Base-by-base conservation (phyloP, 2,888 invertebrate genomes). In the Drosophila putrida region DNA sequence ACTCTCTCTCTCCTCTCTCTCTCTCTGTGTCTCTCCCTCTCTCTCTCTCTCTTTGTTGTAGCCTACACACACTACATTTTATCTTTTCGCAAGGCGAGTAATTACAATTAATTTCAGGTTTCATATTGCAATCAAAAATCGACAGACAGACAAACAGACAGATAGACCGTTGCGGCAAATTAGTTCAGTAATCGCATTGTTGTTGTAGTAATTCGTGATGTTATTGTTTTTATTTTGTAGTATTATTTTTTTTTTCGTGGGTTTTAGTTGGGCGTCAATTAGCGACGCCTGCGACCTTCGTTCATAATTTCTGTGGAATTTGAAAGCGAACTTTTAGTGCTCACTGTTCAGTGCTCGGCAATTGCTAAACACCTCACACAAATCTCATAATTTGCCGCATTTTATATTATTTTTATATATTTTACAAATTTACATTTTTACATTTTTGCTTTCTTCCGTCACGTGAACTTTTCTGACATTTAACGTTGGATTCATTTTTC, bases 51-150 rank as follows among this genome's bases (percentile, higher is more conserved):
- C 4, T 0, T 31, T 25, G n/a, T 27, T 33, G n/a, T 55, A 3
- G 39, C 15, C 27, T 46, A 54, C 82, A 53, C 62, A 61, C 59
- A 10, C 27, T 59, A 50, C 69, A 71, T 64, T 79, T 80, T 71
- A 54, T 62, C 57, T 69, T 69, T 67, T 73, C 47, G 70, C 64
- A 58, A 61, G 41, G 62, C 65, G 66, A 41, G 70, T 76, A 85
- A 88, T 88, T 89, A 80, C 80, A 85, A 76, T 85, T 89, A 82
- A 89, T 86, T 86, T 74, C 72, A 72, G 88, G 75, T 82, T 88
- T 85, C 71, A 80, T 75, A 78, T 77, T 77, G 88, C 88, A 71
- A 84, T 82, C 76, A 87, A 79, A 79, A 84, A 75, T 77, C 70
- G 71, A 62, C 71, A 73, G 66, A 10, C 31, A n/a, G 33, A 44